Evolutionary conservation across 2,113 vertebrate species (phyloP).

Genomic region (Tor tambroides): DNA sequence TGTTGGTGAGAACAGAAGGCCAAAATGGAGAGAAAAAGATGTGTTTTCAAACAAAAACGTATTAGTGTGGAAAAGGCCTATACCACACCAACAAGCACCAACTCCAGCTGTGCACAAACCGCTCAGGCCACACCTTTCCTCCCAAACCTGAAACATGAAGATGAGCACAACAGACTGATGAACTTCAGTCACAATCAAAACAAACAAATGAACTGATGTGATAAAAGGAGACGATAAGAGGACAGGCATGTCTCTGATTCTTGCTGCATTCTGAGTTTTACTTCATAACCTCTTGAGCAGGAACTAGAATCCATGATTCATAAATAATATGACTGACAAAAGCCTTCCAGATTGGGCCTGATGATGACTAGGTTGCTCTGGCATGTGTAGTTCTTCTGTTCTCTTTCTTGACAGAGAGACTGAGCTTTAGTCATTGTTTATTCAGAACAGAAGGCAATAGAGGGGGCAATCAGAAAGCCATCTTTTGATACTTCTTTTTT

Average conservation of each 20-base stretch:
- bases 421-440: not conserved
- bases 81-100: not conserved
- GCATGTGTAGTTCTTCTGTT: constrained; percentile 6
- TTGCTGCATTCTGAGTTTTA: not conserved
- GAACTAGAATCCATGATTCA: constrained; percentile 4
- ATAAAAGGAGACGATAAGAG: not conserved
- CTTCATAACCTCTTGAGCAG: not conserved
- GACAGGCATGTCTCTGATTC: not conserved
- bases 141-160: not conserved
- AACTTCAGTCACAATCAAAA: not conserved
- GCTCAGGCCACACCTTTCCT: not conserved
- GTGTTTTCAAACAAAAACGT: too few species aligned
- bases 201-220: not conserved
- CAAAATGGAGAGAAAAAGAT: too few species aligned
- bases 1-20: too few species aligned
- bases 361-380: constrained; percentile 11
- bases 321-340: not conserved
- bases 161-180: not conserved
- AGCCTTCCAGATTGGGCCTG: not conserved
- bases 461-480: not conserved
- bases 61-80: too few species aligned
- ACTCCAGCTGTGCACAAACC: not conserved
- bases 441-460: not conserved
- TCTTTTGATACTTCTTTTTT: not conserved
- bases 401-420: not conserved